Evolutionary conservation across 2,888 invertebrate species (phyloP), one percentile per base, ranked within the genome.

Genomic region (Mesorhabditis spiculigera): DNA sequence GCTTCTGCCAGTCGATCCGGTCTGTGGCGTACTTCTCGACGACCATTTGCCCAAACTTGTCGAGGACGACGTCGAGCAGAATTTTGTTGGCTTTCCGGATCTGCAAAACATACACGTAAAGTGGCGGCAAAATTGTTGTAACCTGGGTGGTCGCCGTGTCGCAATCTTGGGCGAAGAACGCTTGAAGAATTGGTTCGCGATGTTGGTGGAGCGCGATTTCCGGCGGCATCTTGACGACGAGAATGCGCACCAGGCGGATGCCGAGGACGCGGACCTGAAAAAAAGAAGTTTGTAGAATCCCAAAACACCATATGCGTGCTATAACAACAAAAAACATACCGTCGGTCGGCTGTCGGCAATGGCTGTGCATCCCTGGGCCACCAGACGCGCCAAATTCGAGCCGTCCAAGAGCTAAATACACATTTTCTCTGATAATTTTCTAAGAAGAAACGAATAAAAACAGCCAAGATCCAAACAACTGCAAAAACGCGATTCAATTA

Each of bases 1-100:
- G 78, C 66, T 81, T 82, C 13, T 78, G 50, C 82, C 83, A 84
- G 61, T 81, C 81, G 42, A 73, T 68, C 65, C 77, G 77, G 5
- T 70, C 74, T 1, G 73, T 78, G 28, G 28, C 28, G 69, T 73
- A 77, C 67, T 79, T 81, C 61, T 73, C 70, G 45, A 82, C 71
- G 41, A 78, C 74, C 62, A 79, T 77, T 5, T 72, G 71, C 16
- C 83, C 82, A 66, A 83, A 77, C 64, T 78, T 75, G 45, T 83
- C 82, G 50, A 84, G 78, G n/a, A 84, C 73, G 43, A 78, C 77
- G 61, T 81, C 82, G 16, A 84, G 73, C 43, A 84, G 73, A 4
- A 84, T 69, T 28, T 79, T 75, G 70, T 84, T 84, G 4, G 84
- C 84, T 65, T 82, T 81, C 13, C 83, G 75, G 41, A 82, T 75